A percentile compares a stretch with the other conserved stretches of the same genome.
These are phyloP conservation scores for Nestor notabilis DNA, from an alignment of 2,113 vertebrate genomes.

Conservation along the genomic window DNA sequence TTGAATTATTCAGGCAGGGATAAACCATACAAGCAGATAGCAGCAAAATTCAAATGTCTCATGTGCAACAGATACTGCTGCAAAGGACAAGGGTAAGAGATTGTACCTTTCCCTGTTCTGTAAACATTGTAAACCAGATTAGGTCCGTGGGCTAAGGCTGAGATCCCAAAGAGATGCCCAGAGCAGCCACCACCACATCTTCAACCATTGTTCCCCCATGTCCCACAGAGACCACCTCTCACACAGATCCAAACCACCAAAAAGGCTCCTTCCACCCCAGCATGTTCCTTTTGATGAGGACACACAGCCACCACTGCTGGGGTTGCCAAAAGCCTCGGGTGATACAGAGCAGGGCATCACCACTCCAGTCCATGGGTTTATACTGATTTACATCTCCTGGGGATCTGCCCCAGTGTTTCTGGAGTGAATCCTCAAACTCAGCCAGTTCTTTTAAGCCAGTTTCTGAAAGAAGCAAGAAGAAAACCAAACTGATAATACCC, in stretches of 20 bases:
- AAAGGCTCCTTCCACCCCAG: background rate
- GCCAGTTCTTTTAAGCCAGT: background rate
- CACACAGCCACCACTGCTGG: accelerated
- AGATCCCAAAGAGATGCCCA: background rate
- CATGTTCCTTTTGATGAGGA: background rate
- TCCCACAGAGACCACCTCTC: accelerated
- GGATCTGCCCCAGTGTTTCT: background rate
- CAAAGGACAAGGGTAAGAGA: accelerated
- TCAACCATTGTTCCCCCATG: background rate
- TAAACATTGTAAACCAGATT: accelerated
- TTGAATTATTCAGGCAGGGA: background rate
- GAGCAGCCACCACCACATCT: accelerated
- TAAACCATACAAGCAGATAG: background rate
- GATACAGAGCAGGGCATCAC: background rate
- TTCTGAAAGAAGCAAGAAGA: background rate
- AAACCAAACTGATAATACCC: background rate
- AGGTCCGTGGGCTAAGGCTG: accelerated
- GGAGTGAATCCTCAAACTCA: background rate
- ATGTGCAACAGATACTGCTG: background rate
- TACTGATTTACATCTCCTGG: background rate
- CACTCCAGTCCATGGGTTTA: too few relatives aligned
- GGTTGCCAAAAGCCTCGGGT: background rate
- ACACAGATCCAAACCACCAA: accelerated
- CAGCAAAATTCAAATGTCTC: background rate
- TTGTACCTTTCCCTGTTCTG: background rate